Evolutionary conservation across 2,113 vertebrate species (phyloP).

Genomic region (Oncorhynchus kisutch): DNA sequence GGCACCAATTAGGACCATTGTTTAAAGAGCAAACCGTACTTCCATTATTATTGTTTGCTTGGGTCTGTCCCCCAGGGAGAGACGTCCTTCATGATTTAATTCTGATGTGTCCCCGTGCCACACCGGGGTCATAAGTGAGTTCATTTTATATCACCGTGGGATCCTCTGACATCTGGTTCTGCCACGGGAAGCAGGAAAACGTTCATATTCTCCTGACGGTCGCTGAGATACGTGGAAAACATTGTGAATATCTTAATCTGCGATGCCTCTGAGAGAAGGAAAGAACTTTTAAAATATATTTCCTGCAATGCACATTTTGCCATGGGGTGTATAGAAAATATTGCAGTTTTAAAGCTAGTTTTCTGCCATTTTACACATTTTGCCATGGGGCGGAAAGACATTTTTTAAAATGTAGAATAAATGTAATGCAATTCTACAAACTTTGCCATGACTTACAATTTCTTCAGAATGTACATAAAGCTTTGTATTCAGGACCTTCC

Average conservation of each 20-base stretch:
- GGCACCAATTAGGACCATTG: conserved; percentile 85
- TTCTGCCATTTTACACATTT: no score
- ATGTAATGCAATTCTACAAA: no score
- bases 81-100: conserved; percentile 70
- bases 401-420: no score
- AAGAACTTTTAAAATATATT: no score
- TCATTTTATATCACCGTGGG: conserved; percentile 80
- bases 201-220: conserved; percentile 90
- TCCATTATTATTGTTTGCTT: conserved; percentile 54
- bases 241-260: conserved; percentile 86
- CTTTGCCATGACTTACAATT: no score
- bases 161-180: conserved; percentile 88
- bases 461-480: no score
- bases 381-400: no score
- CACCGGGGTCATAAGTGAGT: conserved; percentile 67
- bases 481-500: no score
- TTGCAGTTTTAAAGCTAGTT: no score
- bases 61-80: conserved; percentile 34
- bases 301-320: no score
- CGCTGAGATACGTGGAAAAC: conserved; percentile 91
- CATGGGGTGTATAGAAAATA: no score
- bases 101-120: conserved; percentile 74
- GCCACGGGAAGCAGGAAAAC: conserved; percentile 88
- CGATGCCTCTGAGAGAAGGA: conserved; percentile 73
- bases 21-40: conserved; percentile 63